Evolutionary conservation across 2,113 vertebrate genomes (phyloP).

Genomic region (Platichthys flesus): DNA sequence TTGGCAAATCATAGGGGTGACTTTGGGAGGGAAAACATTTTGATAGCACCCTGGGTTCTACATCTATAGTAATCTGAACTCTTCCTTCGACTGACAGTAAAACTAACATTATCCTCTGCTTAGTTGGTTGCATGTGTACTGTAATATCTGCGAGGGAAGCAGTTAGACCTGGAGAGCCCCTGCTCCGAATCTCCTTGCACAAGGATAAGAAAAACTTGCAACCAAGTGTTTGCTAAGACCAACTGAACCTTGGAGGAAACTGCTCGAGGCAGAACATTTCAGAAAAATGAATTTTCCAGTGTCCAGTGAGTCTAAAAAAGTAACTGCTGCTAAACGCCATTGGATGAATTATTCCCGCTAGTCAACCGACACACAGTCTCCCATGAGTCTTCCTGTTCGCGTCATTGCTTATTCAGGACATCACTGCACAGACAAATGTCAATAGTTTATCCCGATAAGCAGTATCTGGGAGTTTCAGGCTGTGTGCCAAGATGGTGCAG

Average conservation of each 20-base stretch:
- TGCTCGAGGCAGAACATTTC: constrained; percentile 26
- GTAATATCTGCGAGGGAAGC: constrained; percentile 25
- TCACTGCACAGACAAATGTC: constrained; percentile 66
- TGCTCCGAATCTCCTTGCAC: constrained; percentile 2
- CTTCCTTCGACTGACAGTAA: constrained; percentile 63
- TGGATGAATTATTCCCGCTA: constrained; percentile 31
- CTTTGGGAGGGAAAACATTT: constrained; percentile 71
- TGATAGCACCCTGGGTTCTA: constrained; percentile 68
- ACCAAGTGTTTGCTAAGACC: constrained; percentile 15
- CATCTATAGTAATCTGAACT: constrained; percentile 58
- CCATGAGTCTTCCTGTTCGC: constrained; percentile 6
- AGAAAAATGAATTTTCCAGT: constrained; percentile 27
- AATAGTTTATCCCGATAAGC: constrained; percentile 77
- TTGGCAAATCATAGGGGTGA: constrained; percentile 74
- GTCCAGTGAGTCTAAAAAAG: not conserved
- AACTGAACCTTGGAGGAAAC: constrained; percentile 18
- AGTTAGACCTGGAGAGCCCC: constrained; percentile 1
- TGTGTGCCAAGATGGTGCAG: constrained; percentile 66
- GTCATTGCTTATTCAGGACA: constrained; percentile 67
- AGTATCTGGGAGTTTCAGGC: constrained; percentile 73
- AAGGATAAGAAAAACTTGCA: constrained; percentile 14
- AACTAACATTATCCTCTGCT: constrained; percentile 58
- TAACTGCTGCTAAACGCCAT: constrained; percentile 7
- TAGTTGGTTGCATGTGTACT: constrained; percentile 56
- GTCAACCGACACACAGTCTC: constrained; percentile 31